These are phyloP conservation scores for Bombus haemorrhoidalis DNA, from an alignment of 1,140 invertebrate species.

Conservation along the genomic window DNA sequence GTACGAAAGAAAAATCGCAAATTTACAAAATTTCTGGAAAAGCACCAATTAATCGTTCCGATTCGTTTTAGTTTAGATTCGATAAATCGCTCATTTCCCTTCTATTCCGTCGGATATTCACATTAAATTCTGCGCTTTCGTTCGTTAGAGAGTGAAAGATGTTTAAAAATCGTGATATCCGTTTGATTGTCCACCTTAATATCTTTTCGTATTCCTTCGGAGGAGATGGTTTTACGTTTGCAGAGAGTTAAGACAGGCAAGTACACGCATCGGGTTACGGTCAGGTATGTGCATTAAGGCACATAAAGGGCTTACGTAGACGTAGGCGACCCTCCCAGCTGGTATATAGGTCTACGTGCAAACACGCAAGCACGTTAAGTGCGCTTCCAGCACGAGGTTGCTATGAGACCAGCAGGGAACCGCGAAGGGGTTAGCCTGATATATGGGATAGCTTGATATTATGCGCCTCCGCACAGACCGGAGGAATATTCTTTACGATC, in stretches of 20 bases:
- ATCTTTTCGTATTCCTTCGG: background rate
- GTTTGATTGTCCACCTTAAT: background rate
- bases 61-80: no score
- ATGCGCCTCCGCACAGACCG: slow-evolving; percentile 60
- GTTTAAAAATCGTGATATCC: background rate
- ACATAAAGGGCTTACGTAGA: slow-evolving; percentile 23
- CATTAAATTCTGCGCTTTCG: no score
- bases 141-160: background rate
- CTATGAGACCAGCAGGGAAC: slow-evolving; percentile 54
- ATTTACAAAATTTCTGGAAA: no score
- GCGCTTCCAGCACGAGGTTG: slow-evolving; percentile 47
- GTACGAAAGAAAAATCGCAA: no score
- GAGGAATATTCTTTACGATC: slow-evolving; percentile 70
- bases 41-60: no score
- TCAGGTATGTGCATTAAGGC: slow-evolving; percentile 43
- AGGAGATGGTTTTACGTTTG: background rate
- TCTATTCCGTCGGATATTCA: no score
- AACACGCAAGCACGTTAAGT: slow-evolving; percentile 57
- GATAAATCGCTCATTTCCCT: no score
- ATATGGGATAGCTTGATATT: slow-evolving; percentile 73
- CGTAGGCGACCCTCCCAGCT: slow-evolving; percentile 35
- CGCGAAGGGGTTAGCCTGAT: slow-evolving; percentile 67
- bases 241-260: background rate
- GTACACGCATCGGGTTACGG: slow-evolving; percentile 36
- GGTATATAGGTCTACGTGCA: slow-evolving; percentile 57